A percentile compares a stretch with the other conserved stretches of the same genome.
phyloP scores from a whole-genome alignment of 2,888 invertebrate genomes.

The Scelioninae gen. 1 region DNA sequence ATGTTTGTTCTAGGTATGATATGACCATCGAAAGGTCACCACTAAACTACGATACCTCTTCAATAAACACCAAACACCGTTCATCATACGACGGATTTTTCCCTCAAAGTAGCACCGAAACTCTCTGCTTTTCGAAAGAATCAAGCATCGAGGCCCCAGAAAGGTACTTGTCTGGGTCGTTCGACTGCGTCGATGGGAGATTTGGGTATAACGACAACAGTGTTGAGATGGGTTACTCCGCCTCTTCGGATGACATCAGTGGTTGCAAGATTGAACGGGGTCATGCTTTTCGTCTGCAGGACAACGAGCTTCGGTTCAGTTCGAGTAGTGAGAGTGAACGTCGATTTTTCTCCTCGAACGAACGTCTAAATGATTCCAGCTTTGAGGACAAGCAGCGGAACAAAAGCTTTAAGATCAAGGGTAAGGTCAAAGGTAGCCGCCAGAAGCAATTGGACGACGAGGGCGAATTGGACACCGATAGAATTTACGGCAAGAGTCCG shows the following conservation, averaged over 20 bases:
- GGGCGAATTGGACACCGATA: constrained; percentile 79
- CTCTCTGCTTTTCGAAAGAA: constrained; percentile 74
- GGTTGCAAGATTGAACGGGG: constrained; percentile 75
- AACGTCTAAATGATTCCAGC: constrained; percentile 76
- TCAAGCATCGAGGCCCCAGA: constrained; percentile 75
- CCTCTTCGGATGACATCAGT: constrained; percentile 78
- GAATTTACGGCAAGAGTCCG: constrained; percentile 82
- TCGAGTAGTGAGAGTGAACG: constrained; percentile 80
- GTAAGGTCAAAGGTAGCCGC: constrained; percentile 79
- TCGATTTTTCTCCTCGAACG: constrained; percentile 78
- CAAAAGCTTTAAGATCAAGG: constrained; percentile 72
- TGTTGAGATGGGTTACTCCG: constrained; percentile 75
- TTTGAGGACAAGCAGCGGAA: constrained; percentile 73
- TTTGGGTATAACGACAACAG: constrained; percentile 67
- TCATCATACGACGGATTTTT: constrained; percentile 79
- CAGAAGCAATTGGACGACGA: constrained; percentile 81
- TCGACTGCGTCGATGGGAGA: constrained; percentile 80
- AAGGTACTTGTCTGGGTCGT: constrained; percentile 75
- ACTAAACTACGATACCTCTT: constrained; percentile 21
- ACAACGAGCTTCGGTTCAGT: constrained; percentile 75
- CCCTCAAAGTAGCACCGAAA: constrained; percentile 79
- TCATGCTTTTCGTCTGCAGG: constrained; percentile 70
- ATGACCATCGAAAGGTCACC: constrained; percentile 76
- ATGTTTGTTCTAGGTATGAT: constrained; percentile 76
- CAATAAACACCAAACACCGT: constrained; percentile 49